These are phyloP conservation scores for Okapia johnstoni DNA, from an alignment of 2,113 vertebrate genomes.

Conservation along the genomic window DNA sequence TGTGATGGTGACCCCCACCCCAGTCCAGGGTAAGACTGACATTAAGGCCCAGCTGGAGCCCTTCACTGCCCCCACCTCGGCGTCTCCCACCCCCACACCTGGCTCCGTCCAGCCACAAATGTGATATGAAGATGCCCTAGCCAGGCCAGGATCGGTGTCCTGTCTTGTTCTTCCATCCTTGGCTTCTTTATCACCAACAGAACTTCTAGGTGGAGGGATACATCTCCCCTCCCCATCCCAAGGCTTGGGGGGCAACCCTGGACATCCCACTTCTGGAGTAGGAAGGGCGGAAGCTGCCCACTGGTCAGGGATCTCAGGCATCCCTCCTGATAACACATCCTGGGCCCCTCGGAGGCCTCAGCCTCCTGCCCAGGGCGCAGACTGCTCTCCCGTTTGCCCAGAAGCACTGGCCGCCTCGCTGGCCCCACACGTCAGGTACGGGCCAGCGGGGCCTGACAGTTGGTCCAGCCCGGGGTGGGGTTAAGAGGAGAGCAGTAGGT, in stretches of 20 bases:
- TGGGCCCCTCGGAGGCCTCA: background rate
- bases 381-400: too few relatives aligned
- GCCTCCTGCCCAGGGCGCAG: background rate
- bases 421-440: accelerated
- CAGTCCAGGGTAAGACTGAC: background rate
- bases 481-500: background rate
- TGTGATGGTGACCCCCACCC: too few relatives aligned
- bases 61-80: background rate
- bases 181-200: background rate
- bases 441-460: background rate
- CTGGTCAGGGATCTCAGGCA: background rate
- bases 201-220: background rate
- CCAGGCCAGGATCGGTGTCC: background rate
- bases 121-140: background rate
- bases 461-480: background rate
- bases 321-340: background rate
- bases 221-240: background rate
- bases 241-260: background rate
- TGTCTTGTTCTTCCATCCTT: too few relatives aligned
- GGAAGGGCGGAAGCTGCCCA: accelerated
- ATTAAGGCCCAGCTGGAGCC: background rate
- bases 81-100: background rate
- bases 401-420: background rate
- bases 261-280: too few relatives aligned
- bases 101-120: background rate